Base-by-base conservation (phyloP, 2,113 vertebrate genomes). In the Octodon degus region DNA sequence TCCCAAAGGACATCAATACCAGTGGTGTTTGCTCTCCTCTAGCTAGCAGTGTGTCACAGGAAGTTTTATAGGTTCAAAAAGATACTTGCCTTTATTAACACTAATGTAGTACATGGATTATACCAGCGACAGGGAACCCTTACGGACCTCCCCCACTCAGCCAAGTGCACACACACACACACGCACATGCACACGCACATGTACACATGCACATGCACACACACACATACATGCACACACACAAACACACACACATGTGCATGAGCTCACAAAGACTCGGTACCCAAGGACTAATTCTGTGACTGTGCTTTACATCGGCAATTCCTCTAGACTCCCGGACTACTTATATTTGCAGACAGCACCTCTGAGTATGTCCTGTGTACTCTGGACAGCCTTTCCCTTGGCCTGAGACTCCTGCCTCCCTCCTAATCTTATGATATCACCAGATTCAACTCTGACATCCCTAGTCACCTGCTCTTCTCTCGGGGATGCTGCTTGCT, bases 191-290 rank as follows among this genome's bases (percentile, higher is more conserved):
- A 30, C 53, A 37, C 8, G 27, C 34, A 68, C 11, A 40, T n/a
- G 84, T 20, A 88, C 17, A 62, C 12, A 81, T 1, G 47, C 4
- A 30, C 43, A 63, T 1, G 70, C 24, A 24, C 25, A 7, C 5
- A 7, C 5, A 6, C 4, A 1, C 13, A 37, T 27, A 14, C 40
- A 13, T 58, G 9, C 19, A 2, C 6, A 25, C 50, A 37, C 7
- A n/a, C 32, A 67, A 5, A 94, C 55, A 58, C 55, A 65, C 34
- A n/a, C 19, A 55, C 13, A 82, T 0, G 65, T 47, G 58, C 24
- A 40, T 0, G 72, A 1, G 50, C 43, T 65, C 5, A 8, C 2
- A 65, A 30, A 17, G 5, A 11, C 40, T 67, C 14, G 30, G 16
- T 30, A 13, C 7, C 37, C 47, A 14, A 83, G 37, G 17, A 37